Percentiles rank a stretch among this genome's conserved stretches.
These are phyloP conservation scores for Hipposideros armiger DNA, from an alignment of 2,113 vertebrate species.

Conservation along the genomic window DNA sequence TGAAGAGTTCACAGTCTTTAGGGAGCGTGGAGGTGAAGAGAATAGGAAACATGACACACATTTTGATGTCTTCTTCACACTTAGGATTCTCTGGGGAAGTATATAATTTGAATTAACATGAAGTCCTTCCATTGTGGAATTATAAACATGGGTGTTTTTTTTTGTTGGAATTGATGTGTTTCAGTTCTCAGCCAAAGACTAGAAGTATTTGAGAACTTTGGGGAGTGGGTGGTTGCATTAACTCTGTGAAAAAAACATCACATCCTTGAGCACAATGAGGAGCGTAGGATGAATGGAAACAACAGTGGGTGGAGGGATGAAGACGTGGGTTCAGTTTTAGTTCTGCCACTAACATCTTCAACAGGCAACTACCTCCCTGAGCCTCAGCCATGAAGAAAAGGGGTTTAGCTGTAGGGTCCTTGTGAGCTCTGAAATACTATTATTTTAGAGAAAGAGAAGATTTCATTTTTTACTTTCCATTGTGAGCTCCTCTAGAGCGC, in stretches of 20 bases:
- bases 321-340: background rate
- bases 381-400: background rate
- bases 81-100: background rate
- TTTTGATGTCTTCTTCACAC: background rate
- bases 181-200: background rate
- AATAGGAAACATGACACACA: background rate
- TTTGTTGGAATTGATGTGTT: background rate
- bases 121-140: background rate
- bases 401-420: background rate
- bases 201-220: background rate
- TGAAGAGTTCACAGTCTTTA: background rate
- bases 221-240: no score
- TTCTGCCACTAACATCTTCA: background rate
- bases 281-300: background rate
- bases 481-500: background rate
- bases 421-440: background rate
- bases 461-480: background rate
- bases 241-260: background rate
- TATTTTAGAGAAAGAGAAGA: background rate
- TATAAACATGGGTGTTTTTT: background rate
- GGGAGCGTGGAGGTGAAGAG: background rate
- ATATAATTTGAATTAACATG: background rate
- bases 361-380: background rate
- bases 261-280: background rate
- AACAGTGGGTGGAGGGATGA: background rate